phyloP scores from a whole-genome alignment of 2,888 invertebrate genomes.

The Phyto melanocephala region DNA sequence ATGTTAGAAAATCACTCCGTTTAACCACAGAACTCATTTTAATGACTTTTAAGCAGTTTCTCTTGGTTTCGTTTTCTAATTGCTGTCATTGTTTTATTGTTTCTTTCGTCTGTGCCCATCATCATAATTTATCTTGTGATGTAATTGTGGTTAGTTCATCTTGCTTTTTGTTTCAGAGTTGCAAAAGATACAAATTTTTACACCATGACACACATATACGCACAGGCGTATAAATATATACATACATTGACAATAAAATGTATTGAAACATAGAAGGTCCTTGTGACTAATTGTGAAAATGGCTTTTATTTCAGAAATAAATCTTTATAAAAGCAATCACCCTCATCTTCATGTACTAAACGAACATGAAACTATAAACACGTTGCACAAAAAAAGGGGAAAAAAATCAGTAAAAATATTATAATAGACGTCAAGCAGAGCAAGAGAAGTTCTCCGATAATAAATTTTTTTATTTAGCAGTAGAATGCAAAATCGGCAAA shows the following conservation, averaged over 20 bases:
- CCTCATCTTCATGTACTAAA: no score
- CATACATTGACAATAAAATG: background rate
- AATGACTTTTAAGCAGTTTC: conserved; percentile 35
- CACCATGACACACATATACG: background rate
- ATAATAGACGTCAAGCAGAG: no score
- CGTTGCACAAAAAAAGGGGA: background rate
- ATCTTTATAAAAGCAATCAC: background rate
- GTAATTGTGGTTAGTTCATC: background rate
- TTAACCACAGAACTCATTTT: conserved; percentile 44
- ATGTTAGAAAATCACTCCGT: conserved; percentile 23
- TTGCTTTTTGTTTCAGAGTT: background rate
- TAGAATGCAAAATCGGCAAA: no score
- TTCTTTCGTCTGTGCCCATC: background rate
- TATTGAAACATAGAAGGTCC: no score
- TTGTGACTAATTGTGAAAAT: conserved; percentile 40
- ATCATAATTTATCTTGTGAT: background rate
- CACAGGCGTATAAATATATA: background rate
- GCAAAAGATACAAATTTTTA: no score
- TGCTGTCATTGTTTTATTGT: background rate
- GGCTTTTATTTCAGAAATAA: conserved; percentile 27
- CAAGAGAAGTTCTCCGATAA: no score
- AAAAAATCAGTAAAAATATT: no score
- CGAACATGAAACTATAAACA: no score
- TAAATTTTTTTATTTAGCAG: no score
- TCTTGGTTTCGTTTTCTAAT: background rate